Conservation (phyloP, 2,888 invertebrate genomes). For the Heterodera filipjevi region DNA sequence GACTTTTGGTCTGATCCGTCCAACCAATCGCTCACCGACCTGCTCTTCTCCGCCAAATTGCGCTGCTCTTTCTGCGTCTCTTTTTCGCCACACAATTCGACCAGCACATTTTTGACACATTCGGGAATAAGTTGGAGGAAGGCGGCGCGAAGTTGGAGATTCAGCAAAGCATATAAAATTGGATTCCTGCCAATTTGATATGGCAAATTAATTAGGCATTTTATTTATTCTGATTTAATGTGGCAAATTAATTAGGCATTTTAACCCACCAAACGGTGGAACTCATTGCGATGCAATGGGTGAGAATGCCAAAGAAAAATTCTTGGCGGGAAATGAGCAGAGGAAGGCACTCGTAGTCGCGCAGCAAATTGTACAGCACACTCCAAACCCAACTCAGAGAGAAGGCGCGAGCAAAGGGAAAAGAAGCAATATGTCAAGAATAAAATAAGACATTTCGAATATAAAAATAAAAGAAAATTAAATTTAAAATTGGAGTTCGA, state of each 20-base stretch:
- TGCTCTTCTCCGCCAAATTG: slow-evolving; percentile 5
- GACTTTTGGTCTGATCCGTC: neutral
- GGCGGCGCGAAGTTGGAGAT: slow-evolving; percentile 61
- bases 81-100: neutral
- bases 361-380: slow-evolving; percentile 58
- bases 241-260: neutral
- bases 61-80: neutral
- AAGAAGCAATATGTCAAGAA: too few species aligned
- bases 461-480: too few species aligned
- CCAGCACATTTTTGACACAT: slow-evolving; percentile 2
- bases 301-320: slow-evolving; percentile 60
- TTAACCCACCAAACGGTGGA: slow-evolving; percentile 52
- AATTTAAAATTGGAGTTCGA: too few species aligned
- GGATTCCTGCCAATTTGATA: slow-evolving; percentile 58
- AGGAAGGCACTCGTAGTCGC: slow-evolving; percentile 62
- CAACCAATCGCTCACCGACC: neutral
- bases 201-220: slow-evolving; percentile 1
- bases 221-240: neutral
- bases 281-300: slow-evolving; percentile 64
- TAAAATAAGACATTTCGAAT: too few species aligned
- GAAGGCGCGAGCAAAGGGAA: too few species aligned
- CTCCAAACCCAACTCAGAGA: slow-evolving; percentile 60
- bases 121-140: slow-evolving; percentile 60
- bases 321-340: slow-evolving; percentile 55
- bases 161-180: slow-evolving; percentile 60